Conservation (phyloP, 2,888 invertebrate species). For the Xylocampa areola region DNA sequence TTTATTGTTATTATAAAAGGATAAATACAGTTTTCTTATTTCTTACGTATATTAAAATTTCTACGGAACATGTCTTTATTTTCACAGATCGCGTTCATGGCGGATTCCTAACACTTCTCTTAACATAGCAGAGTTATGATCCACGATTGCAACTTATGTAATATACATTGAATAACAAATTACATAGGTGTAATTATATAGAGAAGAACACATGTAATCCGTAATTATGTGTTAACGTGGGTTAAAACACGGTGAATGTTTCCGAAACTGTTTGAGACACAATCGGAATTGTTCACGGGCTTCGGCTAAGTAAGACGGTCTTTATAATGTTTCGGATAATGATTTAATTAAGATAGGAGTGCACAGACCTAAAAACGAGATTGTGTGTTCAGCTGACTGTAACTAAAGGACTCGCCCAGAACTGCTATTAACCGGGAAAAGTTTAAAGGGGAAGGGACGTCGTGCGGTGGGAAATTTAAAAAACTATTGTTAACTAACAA, state of each 20-base stretch:
- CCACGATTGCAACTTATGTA: conserved; percentile 38
- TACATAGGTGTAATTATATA: conserved; percentile 45
- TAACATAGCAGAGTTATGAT: conserved; percentile 22
- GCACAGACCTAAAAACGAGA: not conserved
- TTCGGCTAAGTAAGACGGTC: conserved; percentile 1
- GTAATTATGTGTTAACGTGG: conserved; percentile 44
- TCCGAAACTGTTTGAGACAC: conserved; percentile 21
- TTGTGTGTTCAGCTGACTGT: no score
- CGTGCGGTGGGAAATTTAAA: no score
- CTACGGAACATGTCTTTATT: conserved; percentile 1
- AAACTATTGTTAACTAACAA: no score
- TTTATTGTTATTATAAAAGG: no score
- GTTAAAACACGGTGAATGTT: conserved; percentile 19
- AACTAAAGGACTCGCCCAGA: no score
- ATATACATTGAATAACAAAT: conserved; percentile 56
- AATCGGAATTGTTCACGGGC: conserved; percentile 9
- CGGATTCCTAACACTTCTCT: conserved; percentile 1
- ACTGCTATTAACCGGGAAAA: no score
- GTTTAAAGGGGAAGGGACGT: no score
- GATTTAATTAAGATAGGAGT: not conserved
- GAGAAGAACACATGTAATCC: conserved; percentile 34
- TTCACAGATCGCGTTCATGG: not conserved
- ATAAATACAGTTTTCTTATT: no score
- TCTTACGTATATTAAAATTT: no score
- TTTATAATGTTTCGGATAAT: not conserved